Percentiles rank a stretch among this genome's conserved stretches.
Evolutionary conservation across 2,888 invertebrate species (phyloP).

Genomic region (Lampropteryx suffumata): DNA sequence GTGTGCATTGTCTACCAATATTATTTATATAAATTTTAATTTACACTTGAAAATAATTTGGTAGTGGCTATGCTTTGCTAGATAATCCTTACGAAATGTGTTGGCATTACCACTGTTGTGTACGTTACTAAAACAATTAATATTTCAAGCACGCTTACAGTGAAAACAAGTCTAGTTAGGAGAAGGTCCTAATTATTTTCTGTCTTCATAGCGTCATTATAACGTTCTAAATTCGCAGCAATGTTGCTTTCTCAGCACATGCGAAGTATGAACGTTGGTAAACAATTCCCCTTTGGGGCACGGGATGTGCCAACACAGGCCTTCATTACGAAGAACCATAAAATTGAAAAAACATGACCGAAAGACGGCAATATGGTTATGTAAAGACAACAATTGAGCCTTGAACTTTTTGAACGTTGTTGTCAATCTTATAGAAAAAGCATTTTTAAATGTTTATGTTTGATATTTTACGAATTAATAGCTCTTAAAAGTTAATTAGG

Average conservation of each 20-base stretch:
- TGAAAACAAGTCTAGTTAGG: constrained; percentile 19
- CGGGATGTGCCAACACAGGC: constrained; percentile 52
- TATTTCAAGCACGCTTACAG: constrained; percentile 17
- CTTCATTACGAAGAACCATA: constrained; percentile 68
- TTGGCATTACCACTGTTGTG: no score
- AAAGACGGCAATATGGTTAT: constrained; percentile 40
- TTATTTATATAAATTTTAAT: no score
- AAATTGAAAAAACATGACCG: constrained; percentile 59
- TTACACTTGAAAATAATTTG: no score
- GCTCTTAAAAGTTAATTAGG: no score
- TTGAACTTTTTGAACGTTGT: constrained; percentile 6
- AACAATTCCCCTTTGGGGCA: constrained; percentile 63
- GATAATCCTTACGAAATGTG: no score
- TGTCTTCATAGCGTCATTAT: constrained; percentile 41
- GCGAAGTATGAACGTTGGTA: constrained; percentile 63
- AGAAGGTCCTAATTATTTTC: constrained; percentile 43
- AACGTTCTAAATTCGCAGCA: constrained; percentile 48
- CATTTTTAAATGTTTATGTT: no score
- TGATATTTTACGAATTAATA: no score
- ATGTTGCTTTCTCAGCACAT: constrained; percentile 47
- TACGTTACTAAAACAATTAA: neutral
- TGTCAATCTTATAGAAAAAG: no score
- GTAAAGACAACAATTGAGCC: constrained; percentile 31
- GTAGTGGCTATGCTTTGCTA: no score
- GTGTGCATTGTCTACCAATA: no score